phyloP scores from a whole-genome alignment of 2,888 invertebrate genomes.

The Pyralis farinalis region DNA sequence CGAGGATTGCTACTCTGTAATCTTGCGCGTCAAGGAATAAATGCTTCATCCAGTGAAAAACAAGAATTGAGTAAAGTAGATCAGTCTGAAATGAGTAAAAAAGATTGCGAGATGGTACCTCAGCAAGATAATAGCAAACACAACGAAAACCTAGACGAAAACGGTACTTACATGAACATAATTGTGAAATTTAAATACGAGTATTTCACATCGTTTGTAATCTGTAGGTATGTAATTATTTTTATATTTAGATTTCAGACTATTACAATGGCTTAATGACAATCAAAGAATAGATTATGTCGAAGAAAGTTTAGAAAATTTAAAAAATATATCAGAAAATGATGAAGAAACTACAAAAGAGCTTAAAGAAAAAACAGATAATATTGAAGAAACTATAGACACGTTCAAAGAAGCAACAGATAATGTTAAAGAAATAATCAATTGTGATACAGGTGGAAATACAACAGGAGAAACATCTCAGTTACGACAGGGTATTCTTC shows the following conservation, averaged over 20 bases:
- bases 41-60: constrained; percentile 9
- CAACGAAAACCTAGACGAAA: constrained; percentile 2
- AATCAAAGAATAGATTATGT: constrained; percentile 5
- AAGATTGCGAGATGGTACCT: constrained; percentile 4
- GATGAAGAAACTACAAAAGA: constrained; percentile 3
- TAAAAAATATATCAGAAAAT: constrained; percentile 4
- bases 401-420: background rate
- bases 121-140: constrained; percentile 5
- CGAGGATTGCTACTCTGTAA: constrained; percentile 3
- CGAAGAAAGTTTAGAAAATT: constrained; percentile 2
- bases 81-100: constrained; percentile 6
- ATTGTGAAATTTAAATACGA: constrained; percentile 4
- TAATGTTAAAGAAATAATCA: constrained; percentile 7
- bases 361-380: constrained; percentile 3
- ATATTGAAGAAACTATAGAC: background rate
- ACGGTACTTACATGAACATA: constrained; percentile 4
- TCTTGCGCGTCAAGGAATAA: constrained; percentile 11
- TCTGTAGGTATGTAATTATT: constrained; percentile 3
- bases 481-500: constrained; percentile 3
- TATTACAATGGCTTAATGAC: constrained; percentile 11
- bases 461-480: constrained; percentile 4
- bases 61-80: constrained; percentile 3
- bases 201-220: background rate
- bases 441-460: constrained; percentile 2
- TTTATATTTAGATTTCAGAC: constrained; percentile 9